Percentiles rank a stretch among this genome's conserved stretches.
Evolutionary conservation across 2,888 invertebrate species (phyloP).

Genomic region (Cosmorhoe ocellata): DNA sequence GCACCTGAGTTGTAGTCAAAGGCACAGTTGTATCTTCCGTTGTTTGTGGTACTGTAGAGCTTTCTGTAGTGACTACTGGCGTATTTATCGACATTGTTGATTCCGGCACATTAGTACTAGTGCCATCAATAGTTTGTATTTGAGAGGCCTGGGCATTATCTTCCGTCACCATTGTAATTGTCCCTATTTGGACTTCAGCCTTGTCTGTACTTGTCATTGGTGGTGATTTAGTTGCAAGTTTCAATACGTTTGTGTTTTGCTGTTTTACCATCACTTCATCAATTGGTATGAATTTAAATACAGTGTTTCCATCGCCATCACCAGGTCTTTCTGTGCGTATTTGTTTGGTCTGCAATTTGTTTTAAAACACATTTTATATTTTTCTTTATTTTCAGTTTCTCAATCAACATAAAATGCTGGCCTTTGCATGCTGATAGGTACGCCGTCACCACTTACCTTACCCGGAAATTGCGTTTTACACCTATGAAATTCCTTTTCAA

Average conservation of each 20-base stretch:
- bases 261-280: slow-evolving; percentile 63
- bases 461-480: slow-evolving; percentile 22
- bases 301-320: slow-evolving; percentile 62
- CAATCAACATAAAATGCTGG: slow-evolving; percentile 5
- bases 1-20: slow-evolving; percentile 31
- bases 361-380: slow-evolving; percentile 34
- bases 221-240: slow-evolving; percentile 64
- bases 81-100: slow-evolving; percentile 22
- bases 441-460: slow-evolving; percentile 69
- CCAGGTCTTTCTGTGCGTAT: slow-evolving; percentile 77
- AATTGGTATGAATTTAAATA: slow-evolving; percentile 77
- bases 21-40: slow-evolving; percentile 19
- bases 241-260: slow-evolving; percentile 71
- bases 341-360: slow-evolving; percentile 77
- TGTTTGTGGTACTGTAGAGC: slow-evolving; percentile 25
- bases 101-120: slow-evolving; percentile 32
- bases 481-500: slow-evolving; percentile 35
- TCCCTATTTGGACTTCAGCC: slow-evolving; percentile 50
- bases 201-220: slow-evolving; percentile 46
- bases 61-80: slow-evolving; percentile 35
- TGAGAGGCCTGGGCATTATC: slow-evolving; percentile 34
- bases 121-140: slow-evolving; percentile 41
- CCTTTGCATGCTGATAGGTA: slow-evolving; percentile 11
- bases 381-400: slow-evolving; percentile 1
- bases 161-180: slow-evolving; percentile 37